A percentile compares a stretch with the other conserved stretches of the same genome.
phyloP scores from a whole-genome alignment of 2,797 vertebrate species.

The Rhynchonycteris naso region DNA sequence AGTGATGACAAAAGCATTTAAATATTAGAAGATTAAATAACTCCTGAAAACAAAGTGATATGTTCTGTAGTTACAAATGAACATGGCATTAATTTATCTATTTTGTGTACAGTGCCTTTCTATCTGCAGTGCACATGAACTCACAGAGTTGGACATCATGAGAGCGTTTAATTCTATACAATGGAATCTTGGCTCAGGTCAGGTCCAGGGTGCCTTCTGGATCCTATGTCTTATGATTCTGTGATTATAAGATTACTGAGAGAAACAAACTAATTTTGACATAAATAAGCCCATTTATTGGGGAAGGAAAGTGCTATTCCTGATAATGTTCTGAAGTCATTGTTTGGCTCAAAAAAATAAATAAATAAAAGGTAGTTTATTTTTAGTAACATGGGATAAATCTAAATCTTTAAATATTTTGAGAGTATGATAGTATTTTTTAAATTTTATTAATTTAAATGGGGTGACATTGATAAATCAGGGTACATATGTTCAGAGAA shows the following conservation, averaged over 20 bases:
- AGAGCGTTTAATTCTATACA: neutral
- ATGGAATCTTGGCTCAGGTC: neutral
- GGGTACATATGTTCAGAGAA: too few species aligned
- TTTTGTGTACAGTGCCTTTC: neutral
- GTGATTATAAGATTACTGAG: neutral
- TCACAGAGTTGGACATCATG: neutral
- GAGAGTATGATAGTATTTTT: neutral
- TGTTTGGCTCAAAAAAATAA: neutral
- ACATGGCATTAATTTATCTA: neutral
- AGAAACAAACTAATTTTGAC: neutral
- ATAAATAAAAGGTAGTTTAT: conserved; percentile 18
- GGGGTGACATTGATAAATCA: too few species aligned
- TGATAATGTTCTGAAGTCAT: conserved; percentile 3
- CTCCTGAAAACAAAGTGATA: neutral
- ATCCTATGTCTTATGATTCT: neutral
- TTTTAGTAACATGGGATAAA: neutral
- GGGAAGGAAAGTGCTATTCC: neutral
- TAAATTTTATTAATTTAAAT: too few species aligned
- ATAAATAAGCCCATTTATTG: neutral
- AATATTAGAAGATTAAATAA: neutral
- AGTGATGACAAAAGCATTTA: neutral
- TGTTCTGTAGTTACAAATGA: neutral
- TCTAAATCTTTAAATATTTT: neutral
- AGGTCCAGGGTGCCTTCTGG: neutral
- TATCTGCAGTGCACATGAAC: neutral